Conservation (phyloP, 1,140 invertebrate genomes). For the Drosophila parabipectinata region DNA sequence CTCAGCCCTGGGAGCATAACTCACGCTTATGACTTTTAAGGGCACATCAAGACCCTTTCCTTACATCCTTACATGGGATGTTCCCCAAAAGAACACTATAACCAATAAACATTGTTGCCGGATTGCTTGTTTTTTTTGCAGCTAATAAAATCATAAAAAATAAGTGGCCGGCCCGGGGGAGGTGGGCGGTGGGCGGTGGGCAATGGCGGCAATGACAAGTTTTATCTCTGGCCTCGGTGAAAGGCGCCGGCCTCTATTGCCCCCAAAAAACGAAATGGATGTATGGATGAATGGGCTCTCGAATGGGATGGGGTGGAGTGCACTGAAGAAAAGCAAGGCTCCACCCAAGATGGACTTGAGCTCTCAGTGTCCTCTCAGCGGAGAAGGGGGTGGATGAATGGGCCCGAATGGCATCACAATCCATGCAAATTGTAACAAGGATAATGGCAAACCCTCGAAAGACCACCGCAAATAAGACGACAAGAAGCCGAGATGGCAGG, state of each 20-base stretch:
- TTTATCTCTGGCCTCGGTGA: conserved; percentile 63
- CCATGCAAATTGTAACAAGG: conserved; percentile 78
- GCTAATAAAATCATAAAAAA: conserved; percentile 83
- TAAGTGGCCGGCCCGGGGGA: conserved; percentile 46
- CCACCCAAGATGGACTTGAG: background rate
- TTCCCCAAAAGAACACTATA: conserved; percentile 60
- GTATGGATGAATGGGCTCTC: conserved; percentile 66
- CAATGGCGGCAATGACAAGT: conserved; percentile 71
- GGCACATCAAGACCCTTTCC: conserved; percentile 65
- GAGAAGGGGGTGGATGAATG: background rate
- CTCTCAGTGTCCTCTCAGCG: background rate
- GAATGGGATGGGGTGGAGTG: background rate
- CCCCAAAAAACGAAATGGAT: conserved; percentile 34
- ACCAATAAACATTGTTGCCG: conserved; percentile 81
- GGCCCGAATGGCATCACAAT: conserved; percentile 60
- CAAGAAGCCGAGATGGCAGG: conserved; percentile 24
- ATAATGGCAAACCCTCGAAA: conserved; percentile 78
- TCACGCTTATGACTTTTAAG: conserved; percentile 82
- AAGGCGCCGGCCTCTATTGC: conserved; percentile 36
- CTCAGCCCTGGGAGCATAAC: conserved; percentile 55
- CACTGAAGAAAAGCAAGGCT: conserved; percentile 1
- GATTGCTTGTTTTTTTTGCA: conserved; percentile 79
- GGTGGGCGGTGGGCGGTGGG: background rate
- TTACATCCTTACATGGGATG: background rate
- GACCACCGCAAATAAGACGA: conserved; percentile 71